Conservation (phyloP, 1,140 invertebrate species). For the Drosophila orena region DNA sequence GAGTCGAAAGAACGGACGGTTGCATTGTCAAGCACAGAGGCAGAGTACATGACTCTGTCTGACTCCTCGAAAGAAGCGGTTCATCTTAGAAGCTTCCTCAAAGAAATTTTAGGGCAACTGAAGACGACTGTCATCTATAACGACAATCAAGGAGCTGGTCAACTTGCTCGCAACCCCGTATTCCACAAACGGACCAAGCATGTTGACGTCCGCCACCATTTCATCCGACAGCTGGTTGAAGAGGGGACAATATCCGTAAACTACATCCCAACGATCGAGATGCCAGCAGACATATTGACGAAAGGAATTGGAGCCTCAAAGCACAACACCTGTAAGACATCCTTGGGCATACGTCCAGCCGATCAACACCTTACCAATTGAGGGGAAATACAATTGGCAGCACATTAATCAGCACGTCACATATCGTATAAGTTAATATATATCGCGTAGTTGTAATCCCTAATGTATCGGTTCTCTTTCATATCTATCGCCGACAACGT, state of each 20-base stretch:
- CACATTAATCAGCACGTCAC: too few relatives aligned
- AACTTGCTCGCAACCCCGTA: conserved; percentile 6
- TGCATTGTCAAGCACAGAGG: conserved; percentile 16
- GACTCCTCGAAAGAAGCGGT: too few relatives aligned
- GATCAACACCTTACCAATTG: neutral
- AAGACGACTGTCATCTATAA: too few relatives aligned
- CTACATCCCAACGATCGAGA: neutral
- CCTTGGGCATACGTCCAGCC: neutral
- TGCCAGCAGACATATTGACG: conserved; percentile 2
- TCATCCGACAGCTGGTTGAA: conserved; percentile 5
- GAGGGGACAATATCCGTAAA: conserved; percentile 2
- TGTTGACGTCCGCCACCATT: conserved; percentile 6
- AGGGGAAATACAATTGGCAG: conserved; percentile 5
- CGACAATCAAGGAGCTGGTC: too few relatives aligned
- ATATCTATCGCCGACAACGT: too few relatives aligned
- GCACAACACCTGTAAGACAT: neutral
- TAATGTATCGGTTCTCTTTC: too few relatives aligned
- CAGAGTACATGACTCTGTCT: conserved; percentile 66
- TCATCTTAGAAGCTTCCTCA: too few relatives aligned
- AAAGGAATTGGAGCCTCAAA: conserved; percentile 1
- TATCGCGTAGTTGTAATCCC: too few relatives aligned
- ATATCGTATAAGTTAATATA: neutral
- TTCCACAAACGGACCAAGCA: conserved; percentile 7
- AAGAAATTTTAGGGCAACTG: too few relatives aligned
- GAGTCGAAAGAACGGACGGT: too few relatives aligned